Conservation (phyloP, 2,113 vertebrate genomes). For the Callospermophilus lateralis region DNA sequence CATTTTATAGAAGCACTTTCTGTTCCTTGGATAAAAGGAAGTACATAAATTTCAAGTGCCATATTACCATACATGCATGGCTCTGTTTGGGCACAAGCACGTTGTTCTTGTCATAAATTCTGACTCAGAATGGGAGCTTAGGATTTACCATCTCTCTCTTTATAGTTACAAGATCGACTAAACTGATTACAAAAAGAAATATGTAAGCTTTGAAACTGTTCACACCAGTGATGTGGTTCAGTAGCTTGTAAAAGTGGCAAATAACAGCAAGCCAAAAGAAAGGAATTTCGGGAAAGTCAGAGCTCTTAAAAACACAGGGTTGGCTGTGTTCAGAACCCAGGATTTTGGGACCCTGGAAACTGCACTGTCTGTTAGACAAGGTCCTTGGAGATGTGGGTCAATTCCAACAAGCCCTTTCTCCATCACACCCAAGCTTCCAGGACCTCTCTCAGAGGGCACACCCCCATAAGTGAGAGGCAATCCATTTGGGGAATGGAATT, state of each 20-base stretch:
- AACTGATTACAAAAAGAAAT: slow-evolving; percentile 80
- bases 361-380: background rate
- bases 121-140: slow-evolving; percentile 78
- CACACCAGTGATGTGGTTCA: slow-evolving; percentile 73
- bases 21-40: slow-evolving; percentile 78
- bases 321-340: background rate
- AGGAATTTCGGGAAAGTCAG: slow-evolving; percentile 58
- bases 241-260: slow-evolving; percentile 73
- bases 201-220: slow-evolving; percentile 78
- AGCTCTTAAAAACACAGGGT: slow-evolving; percentile 40
- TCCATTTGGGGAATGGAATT: background rate
- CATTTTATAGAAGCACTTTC: slow-evolving; percentile 78
- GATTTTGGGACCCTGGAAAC: background rate
- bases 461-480: background rate
- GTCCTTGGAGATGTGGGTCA: background rate
- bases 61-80: slow-evolving; percentile 79
- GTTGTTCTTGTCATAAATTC: slow-evolving; percentile 80
- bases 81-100: slow-evolving; percentile 81
- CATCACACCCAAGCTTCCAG: background rate
- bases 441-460: background rate
- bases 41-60: slow-evolving; percentile 81
- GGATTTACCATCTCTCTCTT: slow-evolving; percentile 79
- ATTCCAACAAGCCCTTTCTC: background rate
- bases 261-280: slow-evolving; percentile 73
- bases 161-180: slow-evolving; percentile 78